Percentiles rank a stretch among this genome's conserved stretches.
Conservation (phyloP, 2,888 invertebrate genomes). For the Myathropa florea region DNA sequence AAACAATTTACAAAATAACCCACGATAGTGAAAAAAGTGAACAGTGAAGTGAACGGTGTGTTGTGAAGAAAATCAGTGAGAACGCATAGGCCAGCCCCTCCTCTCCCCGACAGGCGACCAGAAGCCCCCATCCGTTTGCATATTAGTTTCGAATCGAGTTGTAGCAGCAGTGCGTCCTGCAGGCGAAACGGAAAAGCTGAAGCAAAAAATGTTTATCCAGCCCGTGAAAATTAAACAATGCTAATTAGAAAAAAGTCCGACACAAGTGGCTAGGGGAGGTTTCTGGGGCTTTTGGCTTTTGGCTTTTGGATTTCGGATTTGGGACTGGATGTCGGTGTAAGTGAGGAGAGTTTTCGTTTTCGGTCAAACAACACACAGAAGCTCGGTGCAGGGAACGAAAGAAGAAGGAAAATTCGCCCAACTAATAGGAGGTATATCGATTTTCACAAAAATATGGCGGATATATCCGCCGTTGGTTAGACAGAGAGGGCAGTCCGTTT, state of each 20-base stretch:
- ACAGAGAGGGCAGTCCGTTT: slow-evolving; percentile 45
- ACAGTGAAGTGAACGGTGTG: not conserved
- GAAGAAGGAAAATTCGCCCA: slow-evolving; percentile 66
- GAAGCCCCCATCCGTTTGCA: not conserved
- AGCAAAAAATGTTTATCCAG: slow-evolving; percentile 28
- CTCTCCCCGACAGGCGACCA: not conserved
- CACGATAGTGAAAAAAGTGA: slow-evolving; percentile 15
- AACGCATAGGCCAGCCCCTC: not conserved
- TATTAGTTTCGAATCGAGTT: not conserved
- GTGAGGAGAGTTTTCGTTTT: slow-evolving; percentile 40
- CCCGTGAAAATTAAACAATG: slow-evolving; percentile 53
- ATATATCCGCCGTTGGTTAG: slow-evolving; percentile 54
- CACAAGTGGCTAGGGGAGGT: slow-evolving; percentile 60
- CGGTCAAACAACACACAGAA: slow-evolving; percentile 45
- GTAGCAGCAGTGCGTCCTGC: not conserved
- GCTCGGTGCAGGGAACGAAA: slow-evolving; percentile 51
- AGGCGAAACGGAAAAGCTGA: not conserved
- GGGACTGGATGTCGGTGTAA: slow-evolving; percentile 13
- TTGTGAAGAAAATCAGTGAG: not conserved
- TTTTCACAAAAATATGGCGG: slow-evolving; percentile 71
- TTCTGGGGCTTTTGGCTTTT: not conserved
- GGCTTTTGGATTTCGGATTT: not conserved
- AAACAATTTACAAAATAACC: not conserved
- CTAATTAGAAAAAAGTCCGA: slow-evolving; percentile 54
- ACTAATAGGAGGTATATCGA: slow-evolving; percentile 71